phyloP scores from a whole-genome alignment of 1,140 invertebrate genomes.

The Penaeus japonicus region DNA sequence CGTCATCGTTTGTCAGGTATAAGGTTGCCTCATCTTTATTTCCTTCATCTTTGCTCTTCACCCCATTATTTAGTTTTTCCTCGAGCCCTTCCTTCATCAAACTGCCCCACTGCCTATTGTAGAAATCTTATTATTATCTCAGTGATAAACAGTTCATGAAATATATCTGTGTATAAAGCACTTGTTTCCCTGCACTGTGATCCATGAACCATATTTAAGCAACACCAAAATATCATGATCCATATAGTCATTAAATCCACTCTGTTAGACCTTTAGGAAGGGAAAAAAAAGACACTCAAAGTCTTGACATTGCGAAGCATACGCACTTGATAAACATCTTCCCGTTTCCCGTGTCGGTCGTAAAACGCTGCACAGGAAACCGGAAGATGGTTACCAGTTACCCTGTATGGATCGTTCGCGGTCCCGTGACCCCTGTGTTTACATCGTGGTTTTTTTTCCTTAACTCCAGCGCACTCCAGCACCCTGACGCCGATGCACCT shows the following conservation, averaged over 20 bases:
- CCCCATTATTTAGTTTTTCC: too few species aligned
- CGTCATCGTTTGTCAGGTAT: conserved; percentile 13
- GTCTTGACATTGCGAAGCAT: conserved; percentile 24
- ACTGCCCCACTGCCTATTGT: too few species aligned
- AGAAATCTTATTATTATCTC: too few species aligned
- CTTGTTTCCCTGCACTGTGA: too few species aligned
- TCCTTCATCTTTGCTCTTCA: background rate
- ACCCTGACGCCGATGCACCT: conserved; percentile 99
- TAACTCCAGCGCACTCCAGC: conserved; percentile 86
- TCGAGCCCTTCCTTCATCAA: too few species aligned
- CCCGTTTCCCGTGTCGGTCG: background rate
- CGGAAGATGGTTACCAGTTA: background rate
- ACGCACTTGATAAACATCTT: conserved; percentile 32
- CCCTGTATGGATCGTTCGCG: conserved; percentile 28
- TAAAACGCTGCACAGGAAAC: background rate
- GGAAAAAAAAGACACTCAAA: background rate
- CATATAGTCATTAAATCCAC: too few species aligned
- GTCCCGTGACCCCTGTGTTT: background rate
- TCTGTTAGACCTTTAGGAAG: too few species aligned
- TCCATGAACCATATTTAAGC: too few species aligned
- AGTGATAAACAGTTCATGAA: too few species aligned
- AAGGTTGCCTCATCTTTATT: conserved; percentile 9
- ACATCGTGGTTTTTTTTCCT: conserved; percentile 68
- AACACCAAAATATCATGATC: too few species aligned
- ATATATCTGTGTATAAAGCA: too few species aligned